These are phyloP conservation scores for Periphyllus acericola DNA, from an alignment of 2,888 invertebrate genomes.

Conservation along the genomic window DNA sequence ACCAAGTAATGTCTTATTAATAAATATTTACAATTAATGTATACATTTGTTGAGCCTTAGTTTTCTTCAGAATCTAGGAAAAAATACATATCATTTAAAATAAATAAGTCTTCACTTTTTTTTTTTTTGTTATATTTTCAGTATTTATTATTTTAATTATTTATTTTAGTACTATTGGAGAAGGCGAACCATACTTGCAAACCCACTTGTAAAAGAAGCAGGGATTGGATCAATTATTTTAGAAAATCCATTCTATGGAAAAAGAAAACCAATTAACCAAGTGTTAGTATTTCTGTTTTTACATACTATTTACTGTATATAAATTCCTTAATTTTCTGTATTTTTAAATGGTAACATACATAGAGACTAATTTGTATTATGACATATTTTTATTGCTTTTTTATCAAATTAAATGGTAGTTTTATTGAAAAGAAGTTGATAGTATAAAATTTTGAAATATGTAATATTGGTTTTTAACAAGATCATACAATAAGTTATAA, in stretches of 20 bases:
- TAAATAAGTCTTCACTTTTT: neutral
- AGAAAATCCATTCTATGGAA: constrained; percentile 96
- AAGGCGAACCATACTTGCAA: constrained; percentile 87
- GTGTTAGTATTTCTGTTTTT: constrained; percentile 71
- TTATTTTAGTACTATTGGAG: constrained; percentile 85
- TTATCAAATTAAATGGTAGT: no score
- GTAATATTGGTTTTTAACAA: no score
- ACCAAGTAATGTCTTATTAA: constrained; percentile 82
- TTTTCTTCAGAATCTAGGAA: neutral
- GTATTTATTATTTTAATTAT: neutral
- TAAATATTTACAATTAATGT: neutral
- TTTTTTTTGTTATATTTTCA: neutral
- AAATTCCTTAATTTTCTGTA: no score
- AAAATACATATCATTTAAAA: neutral
- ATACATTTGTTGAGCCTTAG: neutral
- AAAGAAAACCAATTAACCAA: constrained; percentile 88
- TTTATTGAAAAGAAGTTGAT: no score
- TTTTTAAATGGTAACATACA: no score
- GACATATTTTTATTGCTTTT: no score
- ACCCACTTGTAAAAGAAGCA: constrained; percentile 86
- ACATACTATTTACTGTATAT: neutral
- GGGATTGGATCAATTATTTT: constrained; percentile 93
- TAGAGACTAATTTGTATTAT: no score
- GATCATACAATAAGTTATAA: no score
- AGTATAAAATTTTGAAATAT: no score